phyloP scores from a whole-genome alignment of 2,113 vertebrate genomes.

The Antennarius striatus region DNA sequence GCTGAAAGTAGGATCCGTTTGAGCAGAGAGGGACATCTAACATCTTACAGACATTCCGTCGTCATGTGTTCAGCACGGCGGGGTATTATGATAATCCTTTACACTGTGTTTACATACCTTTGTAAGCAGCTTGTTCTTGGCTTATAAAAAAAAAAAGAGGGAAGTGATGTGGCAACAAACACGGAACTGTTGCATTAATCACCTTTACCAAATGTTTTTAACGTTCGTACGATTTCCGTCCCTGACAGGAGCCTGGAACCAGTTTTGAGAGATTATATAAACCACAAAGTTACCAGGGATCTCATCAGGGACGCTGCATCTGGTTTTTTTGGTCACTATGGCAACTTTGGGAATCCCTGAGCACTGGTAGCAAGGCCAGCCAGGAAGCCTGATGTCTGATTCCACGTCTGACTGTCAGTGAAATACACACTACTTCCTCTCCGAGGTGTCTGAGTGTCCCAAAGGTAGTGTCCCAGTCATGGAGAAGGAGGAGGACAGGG shows the following conservation, averaged over 20 bases:
- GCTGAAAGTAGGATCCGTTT: neutral
- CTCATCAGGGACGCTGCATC: conserved; percentile 29
- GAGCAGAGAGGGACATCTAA: neutral
- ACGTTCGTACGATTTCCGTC: neutral
- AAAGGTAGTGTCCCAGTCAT: conserved; percentile 30
- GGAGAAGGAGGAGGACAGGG: conserved; percentile 52
- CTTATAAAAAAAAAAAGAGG: conserved; percentile 27
- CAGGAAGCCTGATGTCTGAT: conserved; percentile 50
- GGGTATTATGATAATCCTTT: conserved; percentile 65
- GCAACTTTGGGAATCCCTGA: conserved; percentile 15
- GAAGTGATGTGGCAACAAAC: conserved; percentile 26
- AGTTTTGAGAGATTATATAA: neutral
- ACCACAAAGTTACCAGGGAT: neutral
- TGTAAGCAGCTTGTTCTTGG: conserved; percentile 28
- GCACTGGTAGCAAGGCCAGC: conserved; percentile 9
- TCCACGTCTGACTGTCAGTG: neutral
- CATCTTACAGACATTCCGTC: conserved; percentile 50
- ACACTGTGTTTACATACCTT: conserved; percentile 46
- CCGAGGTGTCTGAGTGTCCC: neutral
- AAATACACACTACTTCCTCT: conserved; percentile 7
- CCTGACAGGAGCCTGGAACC: conserved; percentile 21
- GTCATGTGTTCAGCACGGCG: conserved; percentile 61
- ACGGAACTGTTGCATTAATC: conserved; percentile 10
- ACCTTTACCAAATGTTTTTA: neutral
- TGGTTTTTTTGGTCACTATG: conserved; percentile 33